Percentiles rank a stretch among this genome's conserved stretches.
phyloP scores from a whole-genome alignment of 2,113 vertebrate species.

The Notarius quadriscutis region DNA sequence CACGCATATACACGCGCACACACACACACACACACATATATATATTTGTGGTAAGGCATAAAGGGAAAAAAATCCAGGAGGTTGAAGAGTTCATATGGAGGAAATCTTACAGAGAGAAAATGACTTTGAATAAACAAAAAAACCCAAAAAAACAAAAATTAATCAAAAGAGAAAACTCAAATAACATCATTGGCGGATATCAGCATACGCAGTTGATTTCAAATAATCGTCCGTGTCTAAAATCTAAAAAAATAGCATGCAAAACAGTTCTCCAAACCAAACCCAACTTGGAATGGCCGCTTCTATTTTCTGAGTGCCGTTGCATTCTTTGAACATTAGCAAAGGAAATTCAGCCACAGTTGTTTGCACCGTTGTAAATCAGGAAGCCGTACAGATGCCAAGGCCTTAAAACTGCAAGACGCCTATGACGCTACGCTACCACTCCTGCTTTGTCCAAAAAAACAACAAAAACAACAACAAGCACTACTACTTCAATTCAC shows the following conservation, averaged over 20 bases:
- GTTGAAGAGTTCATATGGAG: not conserved
- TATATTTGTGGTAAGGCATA: not conserved
- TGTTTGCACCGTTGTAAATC: constrained; percentile 36
- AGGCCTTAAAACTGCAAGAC: constrained; percentile 5
- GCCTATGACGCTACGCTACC: not conserved
- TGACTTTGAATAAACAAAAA: not conserved
- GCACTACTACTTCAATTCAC: not conserved
- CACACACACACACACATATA: not conserved
- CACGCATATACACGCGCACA: too few species aligned
- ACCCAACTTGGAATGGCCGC: not conserved
- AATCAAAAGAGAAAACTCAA: not conserved
- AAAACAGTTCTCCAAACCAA: not conserved
- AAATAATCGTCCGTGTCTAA: not conserved
- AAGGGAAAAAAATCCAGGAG: not conserved
- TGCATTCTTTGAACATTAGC: constrained; percentile 26
- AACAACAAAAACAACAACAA: not conserved
- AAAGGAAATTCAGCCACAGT: constrained; percentile 8
- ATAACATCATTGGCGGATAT: not conserved
- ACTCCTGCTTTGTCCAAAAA: constrained; percentile 18
- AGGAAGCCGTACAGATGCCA: constrained; percentile 18
- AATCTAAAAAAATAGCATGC: not conserved
- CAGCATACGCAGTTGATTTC: not conserved
- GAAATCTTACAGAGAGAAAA: not conserved
- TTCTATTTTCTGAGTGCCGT: not conserved
- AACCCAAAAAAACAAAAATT: not conserved